Evolutionary conservation across 2,797 vertebrate species (phyloP), one percentile per base, ranked within the genome.

Genomic region (Salmo trutta): DNA sequence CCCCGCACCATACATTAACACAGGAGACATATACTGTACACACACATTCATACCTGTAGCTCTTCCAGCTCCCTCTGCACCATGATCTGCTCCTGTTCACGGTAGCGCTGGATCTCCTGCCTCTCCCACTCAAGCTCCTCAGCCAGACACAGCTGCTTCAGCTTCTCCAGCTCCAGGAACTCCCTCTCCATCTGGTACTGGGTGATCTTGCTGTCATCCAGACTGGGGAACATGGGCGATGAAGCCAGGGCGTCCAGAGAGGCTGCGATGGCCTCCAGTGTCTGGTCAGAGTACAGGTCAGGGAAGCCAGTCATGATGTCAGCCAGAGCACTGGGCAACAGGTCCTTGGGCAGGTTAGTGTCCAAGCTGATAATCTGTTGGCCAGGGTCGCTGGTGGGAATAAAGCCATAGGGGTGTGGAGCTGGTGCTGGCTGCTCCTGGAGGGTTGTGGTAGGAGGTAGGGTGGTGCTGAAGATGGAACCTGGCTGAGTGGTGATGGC

Each of bases 91-190:
- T 99, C 98, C 77, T 99, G 98, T 86, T 99, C 98, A 79, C 98
- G 95, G 85, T 98, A 99, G 81, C 98, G 96, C 80, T 99, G 98
- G 78, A 99, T 99, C 92, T 99, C 98, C 73, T 98, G 97, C 73
- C 98, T 97, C 84, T 99, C 98, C 96, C 98, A 99, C 85, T 99
- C 98, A 10, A 99, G 86, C 83, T 99, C 98, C 88, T 99, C 98
- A 14, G 98, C 98, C 81, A 99, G 95, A 83, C 98, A 97, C 15
- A 99, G 92, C 78, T 99, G 98, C 86, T 99, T 99, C 75, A 99
- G 94, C 92, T 99, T 99, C 82, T 99, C 98, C 68, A 99, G 91
- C 86, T 99, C 97, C 74, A 99, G 92, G 89, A 99, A 96, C 84
- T 99, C 98, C 71, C 97, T 95, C 76, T 99, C 97, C 91, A 98